Conservation (phyloP, 2,113 vertebrate genomes). For the Bos javanicus region DNA sequence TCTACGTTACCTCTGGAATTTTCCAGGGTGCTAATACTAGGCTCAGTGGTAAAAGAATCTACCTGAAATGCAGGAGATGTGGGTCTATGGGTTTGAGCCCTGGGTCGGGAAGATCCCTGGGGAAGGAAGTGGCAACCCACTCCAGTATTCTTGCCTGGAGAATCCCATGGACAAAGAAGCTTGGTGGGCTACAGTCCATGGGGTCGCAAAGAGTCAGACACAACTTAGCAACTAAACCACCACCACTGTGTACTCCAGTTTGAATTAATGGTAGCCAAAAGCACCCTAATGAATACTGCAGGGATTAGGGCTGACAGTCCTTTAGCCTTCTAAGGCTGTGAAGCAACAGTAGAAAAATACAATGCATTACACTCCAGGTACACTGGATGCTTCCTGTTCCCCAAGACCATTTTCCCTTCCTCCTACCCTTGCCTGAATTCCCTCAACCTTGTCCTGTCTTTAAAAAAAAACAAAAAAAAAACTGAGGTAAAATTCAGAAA, state of each 20-base stretch:
- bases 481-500: not conserved
- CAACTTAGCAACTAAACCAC: not conserved
- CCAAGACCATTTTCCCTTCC: not conserved
- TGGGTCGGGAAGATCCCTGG: not conserved
- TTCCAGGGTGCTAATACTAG: not conserved
- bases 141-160: not conserved
- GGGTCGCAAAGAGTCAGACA: not conserved
- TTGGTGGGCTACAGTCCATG: not conserved
- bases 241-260: not conserved
- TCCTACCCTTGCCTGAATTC: not conserved
- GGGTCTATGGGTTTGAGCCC: not conserved
- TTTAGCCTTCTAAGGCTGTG: not conserved
- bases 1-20: not conserved
- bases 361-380: not conserved
- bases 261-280: not conserved
- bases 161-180: not conserved
- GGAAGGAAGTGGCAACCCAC: not conserved
- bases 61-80: not conserved
- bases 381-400: not conserved
- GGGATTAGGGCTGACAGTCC: not conserved
- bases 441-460: not conserved
- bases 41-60: not conserved
- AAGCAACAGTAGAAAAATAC: not conserved
- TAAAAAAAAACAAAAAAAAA: not conserved
- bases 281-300: not conserved